phyloP scores from a whole-genome alignment of 2,888 invertebrate genomes.

The Alsophila aescularia region DNA sequence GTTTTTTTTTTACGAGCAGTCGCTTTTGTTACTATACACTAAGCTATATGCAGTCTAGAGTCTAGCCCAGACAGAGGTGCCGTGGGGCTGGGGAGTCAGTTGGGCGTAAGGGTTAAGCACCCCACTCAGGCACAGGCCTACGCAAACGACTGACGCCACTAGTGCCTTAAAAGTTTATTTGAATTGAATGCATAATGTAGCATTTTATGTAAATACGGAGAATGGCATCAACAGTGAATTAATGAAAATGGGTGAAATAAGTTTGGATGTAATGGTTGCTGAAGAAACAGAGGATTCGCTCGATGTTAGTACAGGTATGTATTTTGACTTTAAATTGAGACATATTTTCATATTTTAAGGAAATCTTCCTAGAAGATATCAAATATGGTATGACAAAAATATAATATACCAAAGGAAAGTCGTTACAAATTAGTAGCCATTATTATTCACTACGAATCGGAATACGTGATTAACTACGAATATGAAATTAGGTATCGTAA shows the following conservation, averaged over 20 bases:
- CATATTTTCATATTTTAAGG: too few species aligned
- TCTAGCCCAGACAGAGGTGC: slow-evolving; percentile 22
- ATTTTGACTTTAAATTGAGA: background rate
- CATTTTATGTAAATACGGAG: slow-evolving; percentile 22
- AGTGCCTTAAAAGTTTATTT: slow-evolving; percentile 14
- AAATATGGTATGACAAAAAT: too few species aligned
- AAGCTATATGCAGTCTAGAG: slow-evolving; percentile 25
- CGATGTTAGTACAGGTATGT: slow-evolving; percentile 42
- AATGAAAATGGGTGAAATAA: slow-evolving; percentile 18
- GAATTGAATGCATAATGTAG: slow-evolving; percentile 27
- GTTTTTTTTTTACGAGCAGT: slow-evolving; percentile 33
- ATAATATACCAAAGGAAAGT: background rate
- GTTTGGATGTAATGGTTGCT: slow-evolving; percentile 7
- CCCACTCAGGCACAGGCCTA: slow-evolving; percentile 29
- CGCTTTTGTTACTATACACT: slow-evolving; percentile 28
- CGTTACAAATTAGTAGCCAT: slow-evolving; percentile 4
- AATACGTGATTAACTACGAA: slow-evolving; percentile 19
- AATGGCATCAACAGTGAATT: slow-evolving; percentile 12
- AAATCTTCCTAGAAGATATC: too few species aligned
- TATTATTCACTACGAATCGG: slow-evolving; percentile 12
- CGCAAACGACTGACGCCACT: slow-evolving; percentile 30
- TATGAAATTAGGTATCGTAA: slow-evolving; percentile 32
- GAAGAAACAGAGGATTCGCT: slow-evolving; percentile 28
- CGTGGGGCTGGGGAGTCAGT: too few species aligned
- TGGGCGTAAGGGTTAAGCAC: slow-evolving; percentile 24